Evolutionary conservation across 2,888 invertebrate genomes (phyloP), one percentile per base, ranked within the genome.

Genomic region (Liodrosophila aerea): DNA sequence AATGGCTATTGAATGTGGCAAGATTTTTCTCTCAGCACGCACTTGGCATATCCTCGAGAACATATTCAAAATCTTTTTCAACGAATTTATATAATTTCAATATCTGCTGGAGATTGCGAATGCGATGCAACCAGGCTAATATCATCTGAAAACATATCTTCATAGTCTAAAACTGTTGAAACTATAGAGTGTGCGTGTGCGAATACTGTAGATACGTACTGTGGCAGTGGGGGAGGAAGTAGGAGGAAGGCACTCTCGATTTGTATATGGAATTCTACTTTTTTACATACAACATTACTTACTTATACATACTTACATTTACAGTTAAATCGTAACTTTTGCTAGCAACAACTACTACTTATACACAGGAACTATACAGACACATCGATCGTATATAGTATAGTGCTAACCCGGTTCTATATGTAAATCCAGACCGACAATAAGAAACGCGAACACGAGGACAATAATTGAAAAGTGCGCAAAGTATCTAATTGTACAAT

Each of bases 101-200:
- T 30, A 39, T 18, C 29, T 59, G 60, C 40, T 57, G 44, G 29
- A 30, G 16, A 49, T 56, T 44, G 30, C 65, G 57, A 53, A 44
- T 33, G 51, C 18, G 30, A 4, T 18, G 22, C 60, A 69, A 89
- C 89, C 89, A 90, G 89, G 90, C 89, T 88, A 87, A 89, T 89
- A 90, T 89, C 90, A 88, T 87, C 86, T 88, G 56, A 87, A 87
- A 88, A 90, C 90, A 90, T 90, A 90, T 90, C 90, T 90, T 86
- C 86, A 87, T 82, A 74, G 64, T 71, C 75, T 66, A 71, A 73
- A 71, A 76, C 73, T 76, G 84, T 76, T 73, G 56, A 80, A 70
- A 66, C 61, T 71, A 73, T 57, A 60, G 73, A 57, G 58, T 58
- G 58, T 45, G 62, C 22, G 60, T 49, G 39, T 22, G 22, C 22